Percentiles rank a stretch among this genome's conserved stretches.
Conservation (phyloP, 2,888 invertebrate genomes). For the Spodoptera exigua region DNA sequence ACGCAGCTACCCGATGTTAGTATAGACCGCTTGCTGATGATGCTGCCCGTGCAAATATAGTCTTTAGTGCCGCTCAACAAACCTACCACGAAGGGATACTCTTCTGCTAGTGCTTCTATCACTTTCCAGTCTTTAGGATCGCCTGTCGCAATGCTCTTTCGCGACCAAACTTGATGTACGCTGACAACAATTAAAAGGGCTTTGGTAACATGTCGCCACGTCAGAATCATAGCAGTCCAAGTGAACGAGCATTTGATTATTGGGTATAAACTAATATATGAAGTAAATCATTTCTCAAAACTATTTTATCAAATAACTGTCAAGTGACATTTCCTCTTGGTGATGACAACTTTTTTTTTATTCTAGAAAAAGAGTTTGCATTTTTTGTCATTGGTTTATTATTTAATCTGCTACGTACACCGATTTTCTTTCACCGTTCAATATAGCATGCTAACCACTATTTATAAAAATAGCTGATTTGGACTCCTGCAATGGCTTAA, state of each 20-base stretch:
- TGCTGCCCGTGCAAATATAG: slow-evolving; percentile 74
- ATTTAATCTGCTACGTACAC: neutral
- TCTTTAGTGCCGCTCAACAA: slow-evolving; percentile 64
- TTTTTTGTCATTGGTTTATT: neutral
- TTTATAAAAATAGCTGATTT: too few species aligned
- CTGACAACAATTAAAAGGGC: slow-evolving; percentile 45
- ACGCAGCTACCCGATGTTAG: slow-evolving; percentile 78
- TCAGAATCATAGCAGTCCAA: slow-evolving; percentile 65
- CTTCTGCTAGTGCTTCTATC: slow-evolving; percentile 74
- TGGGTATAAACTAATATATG: slow-evolving; percentile 21
- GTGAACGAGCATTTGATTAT: slow-evolving; percentile 53
- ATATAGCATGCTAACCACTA: too few species aligned
- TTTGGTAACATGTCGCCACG: slow-evolving; percentile 53
- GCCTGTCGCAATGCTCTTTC: neutral
- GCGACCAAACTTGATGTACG: slow-evolving; percentile 11
- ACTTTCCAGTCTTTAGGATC: slow-evolving; percentile 60
- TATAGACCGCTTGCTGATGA: slow-evolving; percentile 67
- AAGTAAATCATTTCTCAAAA: slow-evolving; percentile 45
- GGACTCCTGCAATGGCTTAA: too few species aligned
- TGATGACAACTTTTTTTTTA: slow-evolving; percentile 1
- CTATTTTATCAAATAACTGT: slow-evolving; percentile 34
- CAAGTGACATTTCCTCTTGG: slow-evolving; percentile 26
- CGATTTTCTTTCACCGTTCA: too few species aligned
- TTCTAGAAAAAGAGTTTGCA: neutral
- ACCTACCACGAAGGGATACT: slow-evolving; percentile 74